Evolutionary conservation across 2,797 vertebrate genomes (phyloP), one percentile per base, ranked within the genome.

Genomic region (Champsocephalus gunnari): DNA sequence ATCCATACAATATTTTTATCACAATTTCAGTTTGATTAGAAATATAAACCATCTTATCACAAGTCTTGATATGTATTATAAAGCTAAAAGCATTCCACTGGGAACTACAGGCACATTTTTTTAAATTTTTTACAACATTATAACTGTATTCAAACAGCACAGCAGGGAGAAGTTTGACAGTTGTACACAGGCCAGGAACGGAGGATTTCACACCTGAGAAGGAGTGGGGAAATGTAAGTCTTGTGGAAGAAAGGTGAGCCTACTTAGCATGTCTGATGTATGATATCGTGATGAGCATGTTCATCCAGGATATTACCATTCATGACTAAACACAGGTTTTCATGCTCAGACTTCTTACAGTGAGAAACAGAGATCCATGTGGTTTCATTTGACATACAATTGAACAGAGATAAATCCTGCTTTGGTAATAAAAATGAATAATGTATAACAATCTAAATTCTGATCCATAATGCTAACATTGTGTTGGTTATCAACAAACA

Each of bases 21-120:
- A 88, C 71, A 92, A 80, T 73, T 80, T 80, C 47, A 60, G 57
- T 80, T 85, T 47, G 45, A 84, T 90, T 87, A 81, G 71, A 94
- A 83, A 84, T 80, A 71, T 79, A 85, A 89, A 89, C 53, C 70
- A 47, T 66, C 71, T 71, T 57, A 68, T 71, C 49, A 11, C 17
- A 4, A 80, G 53, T 72, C 55, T 55, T 80, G 73, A 89, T 86
- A 87, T 81, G 72, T 87, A 87, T 80, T 80, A 88, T 72, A 92
- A 87, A 88, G 71, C 59, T 76, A 61, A 71, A 81, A 89, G 64
- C 66, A 28, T n/a, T 77, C 60, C 61, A 59, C 63, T 55, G 71
- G 55, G 77, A 81, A 83, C 80, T 75, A 81, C 77, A 92, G 90
- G 87, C 89, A 89, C 79, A 61, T 66, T 50, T 41, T 28, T 14